A percentile compares a stretch with the other conserved stretches of the same genome.
phyloP scores from a whole-genome alignment of 1,140 invertebrate species.

The Brachionus koreanus region DNA sequence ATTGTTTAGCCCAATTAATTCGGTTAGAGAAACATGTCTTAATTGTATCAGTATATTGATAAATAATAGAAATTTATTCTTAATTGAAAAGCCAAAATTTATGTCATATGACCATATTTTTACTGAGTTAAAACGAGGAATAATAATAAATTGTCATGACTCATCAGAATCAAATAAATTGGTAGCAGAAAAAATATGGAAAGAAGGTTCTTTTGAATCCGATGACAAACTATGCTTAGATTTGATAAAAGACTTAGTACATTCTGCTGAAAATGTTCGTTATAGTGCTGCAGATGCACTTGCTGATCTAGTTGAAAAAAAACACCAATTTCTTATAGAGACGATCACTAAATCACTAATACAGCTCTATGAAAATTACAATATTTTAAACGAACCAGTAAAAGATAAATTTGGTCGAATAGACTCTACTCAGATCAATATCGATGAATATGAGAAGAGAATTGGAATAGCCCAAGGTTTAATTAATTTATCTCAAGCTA shows the following conservation, averaged over 20 bases:
- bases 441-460: constrained; percentile 81
- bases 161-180: neutral
- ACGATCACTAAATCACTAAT: constrained; percentile 67
- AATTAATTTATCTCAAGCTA: constrained; percentile 64
- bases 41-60: neutral
- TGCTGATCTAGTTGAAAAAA: constrained; percentile 55
- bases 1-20: neutral
- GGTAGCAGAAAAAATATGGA: neutral
- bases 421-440: constrained; percentile 67
- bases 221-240: neutral
- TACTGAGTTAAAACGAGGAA: neutral
- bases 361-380: constrained; percentile 68
- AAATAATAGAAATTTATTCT: constrained; percentile 17
- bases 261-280: constrained; percentile 73
- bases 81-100: neutral
- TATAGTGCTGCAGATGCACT: constrained; percentile 72
- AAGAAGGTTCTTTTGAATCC: constrained; percentile 1
- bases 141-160: neutral
- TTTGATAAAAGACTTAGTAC: constrained; percentile 67
- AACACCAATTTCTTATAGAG: constrained; percentile 61
- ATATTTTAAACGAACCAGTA: constrained; percentile 74
- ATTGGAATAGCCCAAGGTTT: constrained; percentile 79
- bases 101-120: neutral
- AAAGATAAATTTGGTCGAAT: constrained; percentile 86
- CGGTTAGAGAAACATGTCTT: neutral